Evolutionary conservation across 2,888 invertebrate species (phyloP), one percentile per base, ranked within the genome.

Genomic region (Microdon myrmicae): DNA sequence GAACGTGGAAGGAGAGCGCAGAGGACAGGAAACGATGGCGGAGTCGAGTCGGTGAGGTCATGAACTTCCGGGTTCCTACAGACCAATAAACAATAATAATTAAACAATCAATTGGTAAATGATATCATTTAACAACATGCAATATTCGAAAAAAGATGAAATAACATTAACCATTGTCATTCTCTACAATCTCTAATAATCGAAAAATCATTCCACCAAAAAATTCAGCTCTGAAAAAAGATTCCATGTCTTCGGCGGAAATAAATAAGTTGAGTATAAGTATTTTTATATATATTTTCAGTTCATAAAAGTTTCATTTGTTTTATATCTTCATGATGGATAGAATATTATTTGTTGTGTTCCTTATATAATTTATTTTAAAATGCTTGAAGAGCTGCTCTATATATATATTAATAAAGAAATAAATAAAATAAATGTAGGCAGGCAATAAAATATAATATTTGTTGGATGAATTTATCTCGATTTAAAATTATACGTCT

Each of bases 331-430:
- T 8, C 13, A 20, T 26, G 19, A 35, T 45, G 13, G 29, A 41
- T 19, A 34, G 26, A n/a, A 41, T 34, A 26, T 43, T 26, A 16
- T 38, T 28, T 43, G 10, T 25, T 14, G 14, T n/a, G n/a, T n/a
- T n/a, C 17, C 22, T 34, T 29, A 31, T 37, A 20, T 35, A 41
- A 29, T 51, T 39, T 61, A 35, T 51, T 56, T 38, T 45, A 47
- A 58, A 51, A 64, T 43, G 64, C 64, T 64, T 64, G 47, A 58
- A 58, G 51, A 58, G 56, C 64, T 43, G 39, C 44, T 41, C 47
- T 47, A 37, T 10, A 41, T 20, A 22, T 38, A 47, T 28, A 25
- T 34, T n/a, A n/a, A 35, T 53, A 53, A 58, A 32, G 35, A 49
- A 55, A 35, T 47, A 58, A 64, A 64, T 56, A 49, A 56, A 61